Conservation (phyloP, 2,113 vertebrate genomes). For the Acrocephalus arundinaceus region DNA sequence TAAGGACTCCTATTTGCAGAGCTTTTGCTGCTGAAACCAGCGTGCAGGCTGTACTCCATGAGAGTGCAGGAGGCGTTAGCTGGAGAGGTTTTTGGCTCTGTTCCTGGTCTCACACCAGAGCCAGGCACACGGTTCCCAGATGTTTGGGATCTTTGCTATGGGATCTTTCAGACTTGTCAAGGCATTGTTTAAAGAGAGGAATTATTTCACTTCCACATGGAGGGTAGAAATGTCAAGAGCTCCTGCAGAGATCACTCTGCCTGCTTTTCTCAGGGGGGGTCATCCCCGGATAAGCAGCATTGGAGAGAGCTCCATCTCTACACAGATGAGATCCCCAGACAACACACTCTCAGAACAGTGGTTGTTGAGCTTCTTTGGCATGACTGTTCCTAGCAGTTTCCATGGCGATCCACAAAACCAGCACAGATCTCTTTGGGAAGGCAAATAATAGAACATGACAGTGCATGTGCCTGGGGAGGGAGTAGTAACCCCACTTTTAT, state of each 20-base stretch:
- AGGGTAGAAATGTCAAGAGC: not conserved
- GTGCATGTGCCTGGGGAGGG: not conserved
- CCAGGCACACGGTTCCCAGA: conserved; percentile 21
- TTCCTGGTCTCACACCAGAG: not conserved
- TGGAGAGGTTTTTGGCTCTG: conserved; percentile 9
- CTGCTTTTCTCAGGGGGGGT: not conserved
- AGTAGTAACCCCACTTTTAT: not conserved
- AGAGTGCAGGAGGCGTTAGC: not conserved
- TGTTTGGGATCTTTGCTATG: conserved; percentile 36
- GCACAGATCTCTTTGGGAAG: not conserved
- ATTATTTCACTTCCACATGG: not conserved
- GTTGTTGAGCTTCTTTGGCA: not conserved
- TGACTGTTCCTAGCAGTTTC: conserved; percentile 10
- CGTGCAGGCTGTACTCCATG: not conserved
- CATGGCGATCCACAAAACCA: not conserved
- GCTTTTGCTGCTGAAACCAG: not conserved
- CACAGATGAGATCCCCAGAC: not conserved
- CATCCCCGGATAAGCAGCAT: not conserved
- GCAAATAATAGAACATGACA: not conserved
- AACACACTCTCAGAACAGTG: not conserved
- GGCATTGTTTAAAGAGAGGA: not conserved
- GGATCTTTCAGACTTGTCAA: conserved; percentile 49
- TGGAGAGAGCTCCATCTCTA: not conserved
- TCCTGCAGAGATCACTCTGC: not conserved
- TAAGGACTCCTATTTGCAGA: not conserved